A percentile compares a stretch with the other conserved stretches of the same genome.
Evolutionary conservation across 2,888 invertebrate genomes (phyloP).

Genomic region (Callosobruchus maculatus): DNA sequence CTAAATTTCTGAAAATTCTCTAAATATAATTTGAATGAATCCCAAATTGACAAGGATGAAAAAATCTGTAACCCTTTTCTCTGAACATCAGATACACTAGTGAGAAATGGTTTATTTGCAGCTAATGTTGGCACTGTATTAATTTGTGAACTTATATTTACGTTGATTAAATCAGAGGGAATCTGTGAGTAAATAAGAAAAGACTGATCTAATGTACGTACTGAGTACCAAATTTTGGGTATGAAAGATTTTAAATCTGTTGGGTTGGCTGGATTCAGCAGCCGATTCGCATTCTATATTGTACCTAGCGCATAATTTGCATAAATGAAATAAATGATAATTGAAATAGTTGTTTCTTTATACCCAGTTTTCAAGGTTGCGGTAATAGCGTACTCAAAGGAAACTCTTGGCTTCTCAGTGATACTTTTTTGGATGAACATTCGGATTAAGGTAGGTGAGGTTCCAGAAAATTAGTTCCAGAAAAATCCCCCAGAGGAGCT

Average conservation of each 20-base stretch:
- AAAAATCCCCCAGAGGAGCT: too few relatives aligned
- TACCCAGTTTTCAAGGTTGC: not conserved
- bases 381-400: too few relatives aligned
- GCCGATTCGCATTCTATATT: constrained; percentile 47
- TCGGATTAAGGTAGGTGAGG: too few relatives aligned
- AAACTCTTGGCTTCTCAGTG: too few relatives aligned
- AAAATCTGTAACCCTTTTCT: too few relatives aligned
- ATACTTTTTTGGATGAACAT: too few relatives aligned
- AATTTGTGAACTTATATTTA: constrained; percentile 9
- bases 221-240: constrained; percentile 48
- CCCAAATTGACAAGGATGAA: too few relatives aligned
- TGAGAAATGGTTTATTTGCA: not conserved
- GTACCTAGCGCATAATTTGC: constrained; percentile 51
- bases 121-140: not conserved
- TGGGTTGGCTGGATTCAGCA: constrained; percentile 38
- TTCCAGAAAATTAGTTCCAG: too few relatives aligned
- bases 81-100: not conserved
- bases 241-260: constrained; percentile 41
- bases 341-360: constrained; percentile 13
- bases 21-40: too few relatives aligned
- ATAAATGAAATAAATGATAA: constrained; percentile 46
- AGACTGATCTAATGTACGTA: constrained; percentile 48
- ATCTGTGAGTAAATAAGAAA: constrained; percentile 43
- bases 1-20: too few relatives aligned
- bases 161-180: constrained; percentile 19